Evolutionary conservation across 2,797 vertebrate genomes (phyloP).

Genomic region (Rousettus madagascariensis): DNA sequence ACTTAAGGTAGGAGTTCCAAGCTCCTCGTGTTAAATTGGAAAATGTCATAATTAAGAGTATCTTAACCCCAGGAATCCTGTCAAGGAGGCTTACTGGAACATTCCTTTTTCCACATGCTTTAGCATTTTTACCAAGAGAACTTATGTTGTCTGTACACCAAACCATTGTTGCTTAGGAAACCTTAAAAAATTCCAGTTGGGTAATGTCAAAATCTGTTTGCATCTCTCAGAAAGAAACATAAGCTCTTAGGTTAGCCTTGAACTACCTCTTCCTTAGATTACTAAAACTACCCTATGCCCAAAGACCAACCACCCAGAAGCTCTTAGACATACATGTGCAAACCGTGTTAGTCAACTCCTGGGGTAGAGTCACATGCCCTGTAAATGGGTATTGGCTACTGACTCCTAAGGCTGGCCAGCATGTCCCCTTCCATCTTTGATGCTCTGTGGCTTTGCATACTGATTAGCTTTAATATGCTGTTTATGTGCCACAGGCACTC

Average conservation of each 20-base stretch:
- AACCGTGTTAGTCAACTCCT: background rate
- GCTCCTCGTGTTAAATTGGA: constrained; percentile 64
- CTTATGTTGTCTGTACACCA: constrained; percentile 54
- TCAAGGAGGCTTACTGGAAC: constrained; percentile 65
- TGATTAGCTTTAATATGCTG: background rate
- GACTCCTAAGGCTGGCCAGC: background rate
- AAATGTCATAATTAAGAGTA: constrained; percentile 75
- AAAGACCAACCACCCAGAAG: background rate
- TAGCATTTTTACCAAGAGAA: constrained; percentile 77
- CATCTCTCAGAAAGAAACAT: background rate
- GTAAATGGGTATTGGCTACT: background rate
- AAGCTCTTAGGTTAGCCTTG: background rate
- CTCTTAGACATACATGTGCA: rapidly evolving
- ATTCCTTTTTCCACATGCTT: constrained; percentile 68
- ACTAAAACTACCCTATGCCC: background rate
- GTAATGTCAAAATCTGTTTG: background rate
- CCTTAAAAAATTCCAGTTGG: constrained; percentile 64
- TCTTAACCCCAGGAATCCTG: background rate
- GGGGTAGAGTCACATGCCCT: rapidly evolving
- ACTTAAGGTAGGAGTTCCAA: constrained; percentile 71
- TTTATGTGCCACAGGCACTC: background rate
- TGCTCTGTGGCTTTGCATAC: background rate
- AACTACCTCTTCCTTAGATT: background rate
- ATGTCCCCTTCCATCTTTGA: background rate
- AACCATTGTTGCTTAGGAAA: constrained; percentile 78